Conservation (phyloP, 1,140 invertebrate genomes). For the Nephila pilipes region DNA sequence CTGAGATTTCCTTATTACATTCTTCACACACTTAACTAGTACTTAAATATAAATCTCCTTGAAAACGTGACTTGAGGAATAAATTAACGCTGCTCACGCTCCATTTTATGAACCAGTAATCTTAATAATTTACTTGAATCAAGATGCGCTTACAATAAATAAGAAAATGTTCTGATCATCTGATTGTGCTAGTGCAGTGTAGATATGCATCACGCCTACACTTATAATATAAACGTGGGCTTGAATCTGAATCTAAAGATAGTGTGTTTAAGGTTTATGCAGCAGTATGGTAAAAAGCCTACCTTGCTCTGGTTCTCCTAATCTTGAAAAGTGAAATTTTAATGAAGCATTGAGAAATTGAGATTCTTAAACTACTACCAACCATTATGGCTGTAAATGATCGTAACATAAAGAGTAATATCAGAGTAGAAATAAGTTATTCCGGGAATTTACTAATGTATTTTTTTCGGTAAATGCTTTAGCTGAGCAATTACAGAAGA, state of each 20-base stretch:
- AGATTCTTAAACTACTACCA: not conserved
- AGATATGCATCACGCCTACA: conserved; percentile 26
- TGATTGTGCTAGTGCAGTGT: not conserved
- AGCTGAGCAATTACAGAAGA: not conserved
- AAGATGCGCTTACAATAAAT: conserved; percentile 27
- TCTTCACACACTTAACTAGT: conserved; percentile 56
- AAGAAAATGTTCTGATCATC: conserved; percentile 35
- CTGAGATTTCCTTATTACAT: conserved; percentile 27
- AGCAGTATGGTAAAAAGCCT: not conserved
- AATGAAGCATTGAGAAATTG: not conserved
- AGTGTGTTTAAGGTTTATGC: not conserved
- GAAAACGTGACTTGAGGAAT: conserved; percentile 26
- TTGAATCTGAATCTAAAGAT: not conserved
- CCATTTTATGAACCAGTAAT: conserved; percentile 48
- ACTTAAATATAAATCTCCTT: not conserved
- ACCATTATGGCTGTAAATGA: not conserved
- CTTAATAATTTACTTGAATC: conserved; percentile 48
- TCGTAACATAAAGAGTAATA: not conserved
- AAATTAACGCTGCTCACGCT: conserved; percentile 55
- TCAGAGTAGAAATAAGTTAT: not conserved
- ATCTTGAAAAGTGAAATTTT: not conserved
- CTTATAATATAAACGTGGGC: conserved; percentile 13
- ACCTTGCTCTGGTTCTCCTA: not conserved
- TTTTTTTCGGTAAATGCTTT: not conserved
- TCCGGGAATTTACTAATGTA: not conserved